Percentiles rank a stretch among this genome's conserved stretches.
These are phyloP conservation scores for Aspidoscelis tigris DNA, from an alignment of 2,113 vertebrate species.

Conservation along the genomic window DNA sequence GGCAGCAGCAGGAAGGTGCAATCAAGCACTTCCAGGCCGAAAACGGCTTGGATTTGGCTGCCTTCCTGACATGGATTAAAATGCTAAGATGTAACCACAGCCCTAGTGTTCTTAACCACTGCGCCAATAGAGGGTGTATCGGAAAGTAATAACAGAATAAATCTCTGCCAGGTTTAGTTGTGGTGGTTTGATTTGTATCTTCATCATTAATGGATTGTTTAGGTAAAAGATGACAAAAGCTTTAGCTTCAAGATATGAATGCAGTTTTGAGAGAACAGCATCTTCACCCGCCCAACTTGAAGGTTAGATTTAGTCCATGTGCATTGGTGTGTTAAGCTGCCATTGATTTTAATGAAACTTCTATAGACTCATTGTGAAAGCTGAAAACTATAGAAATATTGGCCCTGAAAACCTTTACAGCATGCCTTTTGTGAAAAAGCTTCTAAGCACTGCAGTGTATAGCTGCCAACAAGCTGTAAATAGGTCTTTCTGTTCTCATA, in stretches of 20 bases:
- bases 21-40: no score
- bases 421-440: conserved; percentile 10
- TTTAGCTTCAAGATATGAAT: not conserved
- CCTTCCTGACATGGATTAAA: no score
- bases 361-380: not conserved
- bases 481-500: conserved; percentile 17
- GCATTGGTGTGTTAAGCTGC: not conserved
- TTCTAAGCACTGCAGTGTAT: conserved; percentile 2
- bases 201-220: rapidly evolving
- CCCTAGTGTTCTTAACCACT: no score
- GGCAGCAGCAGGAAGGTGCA: no score
- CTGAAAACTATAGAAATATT: not conserved
- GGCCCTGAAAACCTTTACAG: conserved; percentile 11
- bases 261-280: not conserved
- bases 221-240: not conserved
- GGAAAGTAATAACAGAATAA: not conserved
- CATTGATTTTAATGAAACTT: not conserved
- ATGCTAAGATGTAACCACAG: no score
- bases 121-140: no score
- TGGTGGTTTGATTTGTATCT: not conserved
- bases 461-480: not conserved
- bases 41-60: no score
- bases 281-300: not conserved
- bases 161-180: not conserved
- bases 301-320: not conserved